Base-by-base conservation (phyloP, 23 tunicate genomes). In the Trididemnum miniatum region DNA sequence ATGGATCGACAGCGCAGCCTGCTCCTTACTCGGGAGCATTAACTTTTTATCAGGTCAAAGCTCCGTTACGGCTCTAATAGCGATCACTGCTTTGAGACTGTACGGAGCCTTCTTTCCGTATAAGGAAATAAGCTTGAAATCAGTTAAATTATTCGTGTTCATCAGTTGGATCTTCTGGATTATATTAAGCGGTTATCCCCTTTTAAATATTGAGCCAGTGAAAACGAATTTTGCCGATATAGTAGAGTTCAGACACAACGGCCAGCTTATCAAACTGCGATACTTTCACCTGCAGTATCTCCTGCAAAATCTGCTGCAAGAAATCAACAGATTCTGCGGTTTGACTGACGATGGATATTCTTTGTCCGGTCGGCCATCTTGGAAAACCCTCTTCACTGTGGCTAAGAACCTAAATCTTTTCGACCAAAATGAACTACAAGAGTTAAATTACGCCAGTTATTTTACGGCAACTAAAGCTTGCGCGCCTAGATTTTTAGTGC, bases 1-100 rank as follows among this genome's bases (percentile, higher is more conserved):
- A 9, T 73, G 79, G 79, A n/a, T 38, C 1, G 20, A 31, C 28
- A 73, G 30, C 59, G 20, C 5, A 2, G 57, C 31, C 20, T 73
- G 79, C 31, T 38, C 30, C 5, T 73, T 39, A 18, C 30, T 77
- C 1, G 82, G 82, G 25, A 29, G 34, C 12, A 3, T 77, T 2
- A 77, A 77, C 67, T 77, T 77, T 26, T 15, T 54, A 12, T 77
- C 82, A 25, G 54, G 82, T 30, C 82, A 77, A 54, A 67, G 18
- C 12, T 77, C 82, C 27, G 82, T 77, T 12, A 52, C 67, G 3
- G 67, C 82, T 77, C 25, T 77, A 20, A 31, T 73, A 3, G 5
- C 59, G 12, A 73, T 73, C 38, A 20, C 79, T 4, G 59, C 30
- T 2, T 12, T 73, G 27, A n/a, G 79, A 39, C 30, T 73, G 27